Evolutionary conservation across 2,113 vertebrate genomes (phyloP).

Genomic region (Rhinolophus sinicus): DNA sequence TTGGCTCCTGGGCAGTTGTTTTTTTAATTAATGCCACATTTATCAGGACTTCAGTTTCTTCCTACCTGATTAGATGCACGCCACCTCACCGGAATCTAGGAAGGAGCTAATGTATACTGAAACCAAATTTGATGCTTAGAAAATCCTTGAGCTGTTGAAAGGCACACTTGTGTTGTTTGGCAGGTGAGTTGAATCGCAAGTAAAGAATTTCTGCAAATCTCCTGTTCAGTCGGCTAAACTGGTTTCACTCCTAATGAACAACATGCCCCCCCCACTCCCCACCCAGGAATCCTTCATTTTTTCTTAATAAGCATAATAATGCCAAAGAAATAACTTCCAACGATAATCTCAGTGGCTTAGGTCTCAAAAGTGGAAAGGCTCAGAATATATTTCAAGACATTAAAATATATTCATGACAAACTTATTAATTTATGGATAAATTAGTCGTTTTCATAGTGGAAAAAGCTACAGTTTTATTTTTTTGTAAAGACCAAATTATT

Average conservation of each 20-base stretch:
- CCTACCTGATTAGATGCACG: neutral
- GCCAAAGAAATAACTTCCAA: conserved; percentile 19
- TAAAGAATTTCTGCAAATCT: conserved; percentile 84
- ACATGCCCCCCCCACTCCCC: neutral
- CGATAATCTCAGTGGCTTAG: conserved; percentile 57
- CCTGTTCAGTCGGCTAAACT: conserved; percentile 84
- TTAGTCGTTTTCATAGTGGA: conserved; percentile 71
- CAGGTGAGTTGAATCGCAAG: conserved; percentile 81
- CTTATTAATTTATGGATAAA: conserved; percentile 41
- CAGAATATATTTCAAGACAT: accelerated
- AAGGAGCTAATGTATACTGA: conserved; percentile 50
- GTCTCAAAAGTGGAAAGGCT: conserved; percentile 59
- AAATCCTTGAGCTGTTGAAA: conserved; percentile 67
- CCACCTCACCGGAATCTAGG: conserved; percentile 26
- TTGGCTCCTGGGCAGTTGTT: conserved; percentile 22
- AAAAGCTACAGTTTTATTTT: conserved; percentile 33
- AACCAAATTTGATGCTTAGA: conserved; percentile 75
- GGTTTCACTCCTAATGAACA: conserved; percentile 83
- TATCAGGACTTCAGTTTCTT: conserved; percentile 40
- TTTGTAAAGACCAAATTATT: conserved; percentile 72
- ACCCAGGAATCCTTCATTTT: conserved; percentile 54
- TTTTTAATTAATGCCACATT: neutral
- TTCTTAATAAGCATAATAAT: conserved; percentile 63
- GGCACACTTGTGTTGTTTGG: conserved; percentile 82
- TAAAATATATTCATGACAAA: conserved; percentile 27